Conservation (phyloP, 2,797 vertebrate genomes). For the Knipowitschia caucasica region DNA sequence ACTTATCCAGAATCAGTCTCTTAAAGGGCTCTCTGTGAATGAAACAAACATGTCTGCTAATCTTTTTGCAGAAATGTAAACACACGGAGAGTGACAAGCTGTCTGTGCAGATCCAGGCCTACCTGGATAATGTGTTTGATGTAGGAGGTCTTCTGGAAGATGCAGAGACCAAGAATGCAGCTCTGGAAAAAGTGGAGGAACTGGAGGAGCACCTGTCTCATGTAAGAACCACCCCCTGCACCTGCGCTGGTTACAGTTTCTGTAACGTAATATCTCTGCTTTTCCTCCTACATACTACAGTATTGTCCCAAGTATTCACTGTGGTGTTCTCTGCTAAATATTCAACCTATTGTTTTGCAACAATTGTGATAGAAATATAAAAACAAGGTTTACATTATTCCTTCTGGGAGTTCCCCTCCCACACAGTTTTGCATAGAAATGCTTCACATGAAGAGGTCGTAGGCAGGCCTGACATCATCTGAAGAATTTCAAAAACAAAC, state of each 20-base stretch:
- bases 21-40: background rate
- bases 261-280: conserved; percentile 51
- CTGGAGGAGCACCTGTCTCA: conserved; percentile 96
- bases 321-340: conserved; percentile 52
- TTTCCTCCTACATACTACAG: conserved; percentile 45
- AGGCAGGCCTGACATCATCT: conserved; percentile 63
- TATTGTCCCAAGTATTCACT: conserved; percentile 50
- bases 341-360: conserved; percentile 55
- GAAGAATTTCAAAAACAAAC: conserved; percentile 73
- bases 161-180: conserved; percentile 95
- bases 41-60: background rate
- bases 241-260: conserved; percentile 36
- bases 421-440: conserved; percentile 57
- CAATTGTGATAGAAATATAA: conserved; percentile 43
- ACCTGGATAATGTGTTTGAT: conserved; percentile 96
- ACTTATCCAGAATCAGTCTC: background rate
- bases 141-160: conserved; percentile 95
- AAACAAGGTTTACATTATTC: conserved; percentile 66
- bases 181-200: conserved; percentile 97
- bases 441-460: conserved; percentile 68
- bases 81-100: conserved; percentile 98
- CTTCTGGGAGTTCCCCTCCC: conserved; percentile 51
- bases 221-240: conserved; percentile 76
- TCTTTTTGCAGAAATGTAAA: conserved; percentile 84
- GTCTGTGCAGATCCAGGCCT: conserved; percentile 96